A percentile compares a stretch with the other conserved stretches of the same genome.
Evolutionary conservation across 1,140 invertebrate species (phyloP).

Genomic region (Heliconius nattereri): DNA sequence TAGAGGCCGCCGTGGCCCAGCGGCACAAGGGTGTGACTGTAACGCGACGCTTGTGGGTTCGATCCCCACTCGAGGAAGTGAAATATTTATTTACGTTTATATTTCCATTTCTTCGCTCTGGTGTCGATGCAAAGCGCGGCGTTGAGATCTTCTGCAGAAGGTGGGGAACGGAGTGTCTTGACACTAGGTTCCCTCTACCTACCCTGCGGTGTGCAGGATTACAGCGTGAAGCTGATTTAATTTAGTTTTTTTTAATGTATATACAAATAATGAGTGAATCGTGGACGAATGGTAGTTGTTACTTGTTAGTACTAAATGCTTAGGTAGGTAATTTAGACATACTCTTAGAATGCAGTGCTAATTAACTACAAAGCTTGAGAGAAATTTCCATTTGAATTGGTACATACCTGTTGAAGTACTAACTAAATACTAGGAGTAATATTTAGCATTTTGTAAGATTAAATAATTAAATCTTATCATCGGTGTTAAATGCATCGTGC

Average conservation of each 20-base stretch:
- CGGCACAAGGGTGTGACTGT: no score
- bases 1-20: no score
- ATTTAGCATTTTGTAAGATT: conserved; percentile 14
- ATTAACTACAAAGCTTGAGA: conserved; percentile 40
- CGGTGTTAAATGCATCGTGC: neutral
- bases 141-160: no score
- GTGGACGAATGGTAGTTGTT: conserved; percentile 36
- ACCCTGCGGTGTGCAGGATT: no score
- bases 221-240: no score
- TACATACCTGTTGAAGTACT: conserved; percentile 34
- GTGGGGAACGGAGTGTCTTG: no score
- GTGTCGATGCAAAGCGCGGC: no score
- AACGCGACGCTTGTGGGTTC: no score
- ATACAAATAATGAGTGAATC: conserved; percentile 15
- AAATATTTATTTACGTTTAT: no score
- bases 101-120: no score
- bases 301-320: conserved; percentile 27
- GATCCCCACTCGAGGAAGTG: no score
- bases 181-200: no score
- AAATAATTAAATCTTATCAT: neutral
- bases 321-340: conserved; percentile 33
- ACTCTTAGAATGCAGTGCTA: conserved; percentile 39
- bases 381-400: conserved; percentile 39
- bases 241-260: neutral
- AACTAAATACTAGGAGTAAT: conserved; percentile 10